Evolutionary conservation across 2,113 vertebrate genomes (phyloP).

Genomic region (Hemiprocne comata): DNA sequence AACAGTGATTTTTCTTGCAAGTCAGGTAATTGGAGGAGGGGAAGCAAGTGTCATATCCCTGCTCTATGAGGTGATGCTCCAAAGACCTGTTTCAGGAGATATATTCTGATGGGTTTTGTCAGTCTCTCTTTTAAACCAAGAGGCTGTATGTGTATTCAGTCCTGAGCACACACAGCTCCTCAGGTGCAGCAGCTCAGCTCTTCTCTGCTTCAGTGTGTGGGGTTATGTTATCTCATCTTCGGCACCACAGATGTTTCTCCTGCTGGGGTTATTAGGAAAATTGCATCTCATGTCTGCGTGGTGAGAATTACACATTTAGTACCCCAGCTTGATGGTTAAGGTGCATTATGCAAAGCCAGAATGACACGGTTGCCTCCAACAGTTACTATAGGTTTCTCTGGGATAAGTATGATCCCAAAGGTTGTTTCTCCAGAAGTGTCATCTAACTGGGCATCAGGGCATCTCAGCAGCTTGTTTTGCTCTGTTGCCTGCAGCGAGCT

Average conservation of each 20-base stretch:
- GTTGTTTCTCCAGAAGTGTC: not conserved
- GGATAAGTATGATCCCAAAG: not conserved
- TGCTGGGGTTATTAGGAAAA: constrained; percentile 10
- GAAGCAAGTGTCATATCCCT: not conserved
- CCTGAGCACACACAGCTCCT: not conserved
- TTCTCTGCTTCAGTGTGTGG: not conserved
- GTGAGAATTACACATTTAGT: not conserved
- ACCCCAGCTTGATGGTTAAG: not conserved
- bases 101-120: not conserved
- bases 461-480: not conserved
- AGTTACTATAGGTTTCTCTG: not conserved
- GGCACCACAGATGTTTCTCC: not conserved
- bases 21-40: not conserved
- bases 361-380: not conserved
- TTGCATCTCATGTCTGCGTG: not conserved
- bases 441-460: not conserved
- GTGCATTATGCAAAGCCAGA: not conserved
- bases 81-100: not conserved
- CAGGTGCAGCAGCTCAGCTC: not conserved
- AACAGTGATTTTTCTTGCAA: not conserved
- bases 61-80: not conserved
- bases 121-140: not conserved
- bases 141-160: not conserved
- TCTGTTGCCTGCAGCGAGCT: not conserved
- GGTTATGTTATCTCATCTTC: not conserved